Evolutionary conservation across 2,888 invertebrate species (phyloP).

Genomic region (Oasisia sp.): DNA sequence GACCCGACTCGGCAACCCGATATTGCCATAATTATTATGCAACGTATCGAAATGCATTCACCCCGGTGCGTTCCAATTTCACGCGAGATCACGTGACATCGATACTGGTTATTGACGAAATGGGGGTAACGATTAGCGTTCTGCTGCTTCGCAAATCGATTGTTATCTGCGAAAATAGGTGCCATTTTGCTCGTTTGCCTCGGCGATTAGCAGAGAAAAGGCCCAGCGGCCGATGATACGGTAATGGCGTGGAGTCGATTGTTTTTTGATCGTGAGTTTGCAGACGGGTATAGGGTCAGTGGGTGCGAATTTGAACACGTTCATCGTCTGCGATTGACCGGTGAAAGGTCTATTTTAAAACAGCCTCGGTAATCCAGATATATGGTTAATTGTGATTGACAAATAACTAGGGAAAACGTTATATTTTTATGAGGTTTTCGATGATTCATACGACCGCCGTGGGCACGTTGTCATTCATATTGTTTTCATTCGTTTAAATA

Average conservation of each 20-base stretch:
- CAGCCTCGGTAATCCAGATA: too few species aligned
- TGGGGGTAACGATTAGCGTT: slow-evolving; percentile 13
- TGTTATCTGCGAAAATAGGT: neutral
- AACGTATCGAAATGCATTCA: slow-evolving; percentile 17
- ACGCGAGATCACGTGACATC: slow-evolving; percentile 17
- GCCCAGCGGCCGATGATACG: neutral
- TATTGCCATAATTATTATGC: slow-evolving; percentile 3
- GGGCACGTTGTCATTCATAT: too few species aligned
- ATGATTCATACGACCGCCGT: too few species aligned
- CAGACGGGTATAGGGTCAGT: neutral
- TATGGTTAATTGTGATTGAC: too few species aligned
- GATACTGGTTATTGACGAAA: slow-evolving; percentile 4
- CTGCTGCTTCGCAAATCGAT: slow-evolving; percentile 17
- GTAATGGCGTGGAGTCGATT: neutral
- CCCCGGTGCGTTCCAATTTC: slow-evolving; percentile 17
- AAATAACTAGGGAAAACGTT: too few species aligned
- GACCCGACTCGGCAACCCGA: neutral
- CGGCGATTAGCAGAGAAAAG: neutral
- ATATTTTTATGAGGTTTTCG: too few species aligned
- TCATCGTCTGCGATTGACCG: neutral
- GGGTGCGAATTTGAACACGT: neutral
- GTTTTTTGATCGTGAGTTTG: slow-evolving; percentile 13
- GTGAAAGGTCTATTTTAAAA: too few species aligned
- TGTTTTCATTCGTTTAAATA: too few species aligned
- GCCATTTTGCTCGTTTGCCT: neutral